Evolutionary conservation across 2,797 vertebrate genomes (phyloP), one percentile per base, ranked within the genome.

Genomic region (Chelon auratus): DNA sequence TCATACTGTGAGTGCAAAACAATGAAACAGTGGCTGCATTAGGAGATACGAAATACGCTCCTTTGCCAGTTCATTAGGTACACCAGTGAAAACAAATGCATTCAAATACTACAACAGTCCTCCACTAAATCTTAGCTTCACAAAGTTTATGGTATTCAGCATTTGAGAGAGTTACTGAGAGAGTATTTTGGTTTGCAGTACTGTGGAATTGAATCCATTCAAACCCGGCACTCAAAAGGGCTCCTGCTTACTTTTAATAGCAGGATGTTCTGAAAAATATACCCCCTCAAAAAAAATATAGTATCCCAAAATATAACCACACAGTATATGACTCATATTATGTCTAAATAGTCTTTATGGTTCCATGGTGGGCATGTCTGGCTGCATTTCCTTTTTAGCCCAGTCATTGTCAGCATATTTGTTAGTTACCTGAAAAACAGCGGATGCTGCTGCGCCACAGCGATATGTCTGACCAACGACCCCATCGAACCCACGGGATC

Each of bases 381-480:
- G 36, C 50, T 68, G 15, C 47, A 9, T 76, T 82, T 80, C 62
- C 72, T 36, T 45, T 67, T 63, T 33, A 65, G 30, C 59, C 69
- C 13, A 56, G n/a, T 86, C 71, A 77, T 81, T 83, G 61, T 85
- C 74, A 81, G 26, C n/a, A 43, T 72, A 73, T 78, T 84, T 84
- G 18, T 89, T 45, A 69, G 10, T 81, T 86, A 91, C 85, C 87
- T 90, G 84, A 86, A 86, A 83, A 89, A 87, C 83, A 87, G 78
- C 82, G 83, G 89, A 91, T 87, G 90, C 82, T 24, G 59, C 75
- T 80, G 69, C 61, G 24, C 58, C 66, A 72, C 54, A 64, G 68
- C 1, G 47, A 82, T 84, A 86, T 77, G 76, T 92, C 61, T 85
- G 77, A 89, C 85, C 55, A 62, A 65, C 64, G 20, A 82, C 75